Evolutionary conservation across 2,797 vertebrate genomes (phyloP), one percentile per base, ranked within the genome.

Genomic region (Schizopygopsis malacanthus): DNA sequence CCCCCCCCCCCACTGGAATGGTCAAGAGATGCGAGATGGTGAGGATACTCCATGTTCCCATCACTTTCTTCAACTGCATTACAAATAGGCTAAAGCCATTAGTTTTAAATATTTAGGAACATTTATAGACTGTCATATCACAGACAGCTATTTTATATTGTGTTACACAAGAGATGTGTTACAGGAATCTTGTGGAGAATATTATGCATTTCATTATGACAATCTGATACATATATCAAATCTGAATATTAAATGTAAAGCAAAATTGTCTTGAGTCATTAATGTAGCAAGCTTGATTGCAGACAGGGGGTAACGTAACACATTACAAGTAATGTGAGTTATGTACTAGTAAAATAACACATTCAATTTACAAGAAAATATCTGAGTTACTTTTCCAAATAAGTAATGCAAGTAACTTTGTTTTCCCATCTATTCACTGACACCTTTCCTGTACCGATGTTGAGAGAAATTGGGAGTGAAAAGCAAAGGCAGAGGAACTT

Each of bases 71-170:
- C 5, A 25, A 67, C 15, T 37, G 33, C 65, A 67, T 67, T 37
- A 67, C 65, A 37, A 67, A 18, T 67, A 67, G 3, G 25, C 28
- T 65, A 65, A 3, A 37, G 33, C 28, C 28, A 37, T 33, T 37
- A 18, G 25, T 15, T 59, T 59, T 33, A 37, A 67, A 8, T 67
- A 67, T 67, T 67, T 37, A 67, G 15, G 15, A 67, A 67, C 28
- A 67, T 67, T 63, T 67, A 67, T 67, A 33, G 63, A 67, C 28
- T 67, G 56, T 59, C 56, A 59, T n/a, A n/a, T 59, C 3, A 59
- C 56, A 59, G 3, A n/a, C 56, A 59, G 3, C 20, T 9, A 16
- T 56, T 56, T 56, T 56, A 65, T 33, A 65, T 65, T 65, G 37
- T 18, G n/a, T n/a, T n/a, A n/a, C n/a, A n/a, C n/a, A n/a, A 33